Evolutionary conservation across 2,888 invertebrate genomes (phyloP).

Genomic region (Congeria kusceri): DNA sequence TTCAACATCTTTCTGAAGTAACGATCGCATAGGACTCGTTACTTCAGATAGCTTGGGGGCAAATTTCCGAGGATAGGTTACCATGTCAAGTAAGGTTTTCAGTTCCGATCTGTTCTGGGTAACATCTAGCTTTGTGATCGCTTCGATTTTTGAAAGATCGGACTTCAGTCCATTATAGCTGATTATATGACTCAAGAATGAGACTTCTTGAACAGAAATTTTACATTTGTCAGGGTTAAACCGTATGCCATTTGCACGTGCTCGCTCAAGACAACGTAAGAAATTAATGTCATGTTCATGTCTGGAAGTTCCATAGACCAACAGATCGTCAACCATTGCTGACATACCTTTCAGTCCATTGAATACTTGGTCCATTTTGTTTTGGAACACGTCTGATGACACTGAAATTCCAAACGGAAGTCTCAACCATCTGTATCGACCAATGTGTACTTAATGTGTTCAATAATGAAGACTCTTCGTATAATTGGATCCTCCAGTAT

Average conservation of each 20-base stretch:
- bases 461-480: conserved; percentile 39
- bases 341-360: conserved; percentile 18
- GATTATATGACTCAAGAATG: conserved; percentile 33
- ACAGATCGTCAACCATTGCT: conserved; percentile 16
- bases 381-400: conserved; percentile 44
- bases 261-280: not conserved
- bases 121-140: conserved; percentile 22
- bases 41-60: too few species aligned
- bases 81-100: conserved; percentile 38
- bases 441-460: conserved; percentile 57
- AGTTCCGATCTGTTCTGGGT: conserved; percentile 24
- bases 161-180: conserved; percentile 4
- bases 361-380: conserved; percentile 32
- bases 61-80: too few species aligned
- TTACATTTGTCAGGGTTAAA: conserved; percentile 22
- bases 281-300: conserved; percentile 42
- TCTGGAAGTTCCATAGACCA: conserved; percentile 12
- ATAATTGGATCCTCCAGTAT: conserved; percentile 54
- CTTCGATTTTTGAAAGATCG: conserved; percentile 6
- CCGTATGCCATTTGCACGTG: conserved; percentile 12
- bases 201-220: conserved; percentile 10
- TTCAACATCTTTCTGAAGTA: conserved; percentile 15
- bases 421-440: conserved; percentile 50
- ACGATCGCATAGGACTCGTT: conserved; percentile 6
- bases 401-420: conserved; percentile 49